phyloP scores from a whole-genome alignment of 2,113 vertebrate species.

The Delphinus delphis region DNA sequence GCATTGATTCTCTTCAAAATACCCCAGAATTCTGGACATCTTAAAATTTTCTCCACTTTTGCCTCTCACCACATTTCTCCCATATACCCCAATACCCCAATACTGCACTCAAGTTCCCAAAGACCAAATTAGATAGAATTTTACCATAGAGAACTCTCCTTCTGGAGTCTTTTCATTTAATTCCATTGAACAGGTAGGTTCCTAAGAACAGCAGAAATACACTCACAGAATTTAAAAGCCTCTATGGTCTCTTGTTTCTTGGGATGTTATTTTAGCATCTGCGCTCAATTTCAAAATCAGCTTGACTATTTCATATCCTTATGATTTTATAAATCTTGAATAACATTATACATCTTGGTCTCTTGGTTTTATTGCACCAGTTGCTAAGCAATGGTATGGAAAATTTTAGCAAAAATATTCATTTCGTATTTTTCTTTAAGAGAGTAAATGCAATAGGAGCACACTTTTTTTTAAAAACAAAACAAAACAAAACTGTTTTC shows the following conservation, averaged over 20 bases:
- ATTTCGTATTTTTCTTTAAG: conserved; percentile 47
- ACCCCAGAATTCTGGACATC: not conserved
- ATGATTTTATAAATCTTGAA: conserved; percentile 38
- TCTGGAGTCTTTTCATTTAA: conserved; percentile 1
- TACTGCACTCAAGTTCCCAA: not conserved
- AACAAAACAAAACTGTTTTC: not conserved
- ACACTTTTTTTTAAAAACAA: not conserved
- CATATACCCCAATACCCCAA: not conserved
- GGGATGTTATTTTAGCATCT: conserved; percentile 27
- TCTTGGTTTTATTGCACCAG: conserved; percentile 9
- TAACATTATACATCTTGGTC: not conserved
- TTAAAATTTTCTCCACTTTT: not conserved
- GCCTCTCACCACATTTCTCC: not conserved
- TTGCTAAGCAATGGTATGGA: not conserved
- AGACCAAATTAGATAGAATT: not conserved
- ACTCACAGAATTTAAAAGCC: conserved; percentile 10
- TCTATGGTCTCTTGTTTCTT: not conserved
- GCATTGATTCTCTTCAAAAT: conserved; percentile 3
- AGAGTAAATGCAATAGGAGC: not conserved
- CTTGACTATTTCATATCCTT: conserved; percentile 40
- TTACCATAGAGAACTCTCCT: not conserved
- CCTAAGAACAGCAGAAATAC: conserved; percentile 39
- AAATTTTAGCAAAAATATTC: conserved; percentile 29
- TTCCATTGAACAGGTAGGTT: conserved; percentile 24
- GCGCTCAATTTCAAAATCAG: conserved; percentile 45